Evolutionary conservation across 2,888 invertebrate genomes (phyloP).

Genomic region (Drosophila paucipuncta): DNA sequence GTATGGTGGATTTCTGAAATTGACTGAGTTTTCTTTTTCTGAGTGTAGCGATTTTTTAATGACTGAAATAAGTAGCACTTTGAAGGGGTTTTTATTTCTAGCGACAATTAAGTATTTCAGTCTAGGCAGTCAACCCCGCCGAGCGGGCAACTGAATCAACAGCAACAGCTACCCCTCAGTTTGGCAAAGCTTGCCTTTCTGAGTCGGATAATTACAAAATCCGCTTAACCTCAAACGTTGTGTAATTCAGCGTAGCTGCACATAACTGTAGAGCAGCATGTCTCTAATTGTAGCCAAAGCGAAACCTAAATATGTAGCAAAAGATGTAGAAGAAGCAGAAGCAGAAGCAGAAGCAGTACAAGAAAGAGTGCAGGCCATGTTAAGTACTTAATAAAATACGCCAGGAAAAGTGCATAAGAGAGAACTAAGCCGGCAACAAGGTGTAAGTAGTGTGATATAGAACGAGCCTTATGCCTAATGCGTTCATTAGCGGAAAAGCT

Average conservation of each 20-base stretch:
- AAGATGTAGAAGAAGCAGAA: slow-evolving; percentile 19
- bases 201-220: slow-evolving; percentile 83
- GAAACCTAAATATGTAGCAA: slow-evolving; percentile 55
- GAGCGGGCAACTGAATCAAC: slow-evolving; percentile 5
- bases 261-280: slow-evolving; percentile 48
- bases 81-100: background rate
- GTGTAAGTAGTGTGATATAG: slow-evolving; percentile 56
- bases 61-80: slow-evolving; percentile 1
- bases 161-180: background rate
- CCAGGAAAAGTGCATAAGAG: slow-evolving; percentile 5
- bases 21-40: background rate
- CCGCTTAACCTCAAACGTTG: slow-evolving; percentile 83
- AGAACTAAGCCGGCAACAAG: slow-evolving; percentile 70
- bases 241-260: slow-evolving; percentile 76
- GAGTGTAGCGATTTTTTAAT: slow-evolving; percentile 7
- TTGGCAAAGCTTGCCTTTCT: slow-evolving; percentile 52
- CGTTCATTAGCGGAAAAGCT: slow-evolving; percentile 81
- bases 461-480: slow-evolving; percentile 67
- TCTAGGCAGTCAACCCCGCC: background rate
- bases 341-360: background rate
- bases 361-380: slow-evolving; percentile 7
- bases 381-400: slow-evolving; percentile 56
- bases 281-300: slow-evolving; percentile 67
- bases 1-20: too few species aligned
- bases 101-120: slow-evolving; percentile 18